Percentiles rank a stretch among this genome's conserved stretches.
Evolutionary conservation across 92 coral and sea anemone species (phyloP).

Genomic region (Paramuricea clavata): DNA sequence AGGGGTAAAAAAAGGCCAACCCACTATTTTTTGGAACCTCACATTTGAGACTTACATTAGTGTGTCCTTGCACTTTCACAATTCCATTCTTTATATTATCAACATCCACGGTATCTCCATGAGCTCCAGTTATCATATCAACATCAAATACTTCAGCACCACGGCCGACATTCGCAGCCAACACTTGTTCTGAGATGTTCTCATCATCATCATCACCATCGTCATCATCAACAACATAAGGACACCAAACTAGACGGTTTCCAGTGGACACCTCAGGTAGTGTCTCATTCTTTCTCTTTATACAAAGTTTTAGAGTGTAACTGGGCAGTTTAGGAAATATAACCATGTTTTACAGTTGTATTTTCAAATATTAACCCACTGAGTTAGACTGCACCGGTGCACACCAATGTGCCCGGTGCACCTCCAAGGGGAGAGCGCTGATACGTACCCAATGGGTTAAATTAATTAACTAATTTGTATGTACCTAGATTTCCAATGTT

Average conservation of each 20-base stretch:
- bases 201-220: slow-evolving; percentile 73
- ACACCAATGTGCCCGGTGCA: too few relatives aligned
- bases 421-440: too few relatives aligned
- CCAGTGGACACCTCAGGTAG: slow-evolving; percentile 63
- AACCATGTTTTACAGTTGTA: background rate
- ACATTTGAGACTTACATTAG: slow-evolving; percentile 82
- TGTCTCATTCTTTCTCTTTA: slow-evolving; percentile 66
- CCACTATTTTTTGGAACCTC: too few relatives aligned
- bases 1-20: too few relatives aligned
- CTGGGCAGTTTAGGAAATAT: slow-evolving; percentile 51
- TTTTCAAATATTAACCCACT: too few relatives aligned
- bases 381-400: too few relatives aligned
- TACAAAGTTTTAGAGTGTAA: slow-evolving; percentile 79
- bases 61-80: slow-evolving; percentile 66
- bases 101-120: slow-evolving; percentile 75
- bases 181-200: slow-evolving; percentile 35
- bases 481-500: too few relatives aligned
- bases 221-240: slow-evolving; percentile 80
- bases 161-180: slow-evolving; percentile 17
- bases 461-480: too few relatives aligned
- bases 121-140: slow-evolving; percentile 64
- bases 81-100: slow-evolving; percentile 50
- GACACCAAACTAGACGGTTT: slow-evolving; percentile 89
- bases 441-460: too few relatives aligned
- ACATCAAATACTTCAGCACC: slow-evolving; percentile 84